A percentile compares a stretch with the other conserved stretches of the same genome.
phyloP scores from a whole-genome alignment of 2,113 vertebrate species.

The Notothenia rossii region DNA sequence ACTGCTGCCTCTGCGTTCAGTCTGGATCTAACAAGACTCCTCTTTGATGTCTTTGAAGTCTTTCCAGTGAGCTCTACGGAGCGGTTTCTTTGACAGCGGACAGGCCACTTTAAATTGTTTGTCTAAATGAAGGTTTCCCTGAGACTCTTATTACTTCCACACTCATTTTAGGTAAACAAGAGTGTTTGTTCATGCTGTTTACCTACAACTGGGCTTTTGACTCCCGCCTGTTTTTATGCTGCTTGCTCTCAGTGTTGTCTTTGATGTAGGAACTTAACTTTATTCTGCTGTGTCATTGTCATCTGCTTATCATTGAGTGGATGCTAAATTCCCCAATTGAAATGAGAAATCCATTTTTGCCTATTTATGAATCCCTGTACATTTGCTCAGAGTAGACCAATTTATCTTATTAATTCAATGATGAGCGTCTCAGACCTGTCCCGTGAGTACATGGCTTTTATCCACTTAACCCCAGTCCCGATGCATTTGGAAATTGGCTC shows the following conservation, averaged over 20 bases:
- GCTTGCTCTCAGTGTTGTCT: neutral
- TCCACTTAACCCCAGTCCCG: slow-evolving; percentile 46
- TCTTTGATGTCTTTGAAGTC: slow-evolving; percentile 22
- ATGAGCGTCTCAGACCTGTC: slow-evolving; percentile 23
- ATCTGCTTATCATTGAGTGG: neutral
- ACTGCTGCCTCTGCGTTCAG: neutral
- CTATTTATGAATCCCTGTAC: neutral
- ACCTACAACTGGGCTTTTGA: slow-evolving; percentile 2
- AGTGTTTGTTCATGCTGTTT: slow-evolving; percentile 22
- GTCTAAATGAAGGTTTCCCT: slow-evolving; percentile 2
- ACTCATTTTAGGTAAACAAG: neutral
- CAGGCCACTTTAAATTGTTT: neutral
- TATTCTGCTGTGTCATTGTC: neutral
- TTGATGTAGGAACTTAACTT: neutral
- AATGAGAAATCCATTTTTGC: too few species aligned
- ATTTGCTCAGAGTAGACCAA: neutral
- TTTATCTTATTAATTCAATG: slow-evolving; percentile 5
- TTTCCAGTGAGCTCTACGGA: neutral
- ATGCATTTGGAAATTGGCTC: slow-evolving; percentile 39
- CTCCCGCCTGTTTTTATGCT: neutral
- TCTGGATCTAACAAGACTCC: too few species aligned
- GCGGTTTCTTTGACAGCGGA: neutral
- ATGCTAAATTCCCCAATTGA: too few species aligned
- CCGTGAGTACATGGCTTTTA: slow-evolving; percentile 31
- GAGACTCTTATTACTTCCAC: neutral